Percentiles rank a stretch among this genome's conserved stretches.
phyloP scores from a whole-genome alignment of 1,140 invertebrate species.

The Eupristina koningsbergeri region DNA sequence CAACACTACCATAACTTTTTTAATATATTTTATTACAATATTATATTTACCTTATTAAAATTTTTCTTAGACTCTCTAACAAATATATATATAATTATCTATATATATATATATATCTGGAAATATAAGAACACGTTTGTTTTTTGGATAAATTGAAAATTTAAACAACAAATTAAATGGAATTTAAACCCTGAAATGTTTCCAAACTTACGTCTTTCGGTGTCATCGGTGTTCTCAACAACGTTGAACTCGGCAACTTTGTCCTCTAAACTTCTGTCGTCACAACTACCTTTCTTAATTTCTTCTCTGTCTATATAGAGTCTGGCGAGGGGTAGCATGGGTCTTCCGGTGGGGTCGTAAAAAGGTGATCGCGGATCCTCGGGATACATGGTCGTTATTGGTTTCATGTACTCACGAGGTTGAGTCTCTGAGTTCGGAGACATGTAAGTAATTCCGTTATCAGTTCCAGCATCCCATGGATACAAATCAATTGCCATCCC shows the following conservation, averaged over 20 bases:
- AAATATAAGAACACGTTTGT: too few species aligned
- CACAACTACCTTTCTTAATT: slow-evolving; percentile 82
- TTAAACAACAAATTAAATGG: too few species aligned
- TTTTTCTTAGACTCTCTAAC: too few species aligned
- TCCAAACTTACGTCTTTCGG: slow-evolving; percentile 81
- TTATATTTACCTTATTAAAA: too few species aligned
- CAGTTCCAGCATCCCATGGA: slow-evolving; percentile 96
- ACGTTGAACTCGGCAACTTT: slow-evolving; percentile 75
- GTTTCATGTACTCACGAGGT: slow-evolving; percentile 90
- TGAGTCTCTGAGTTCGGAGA: slow-evolving; percentile 88
- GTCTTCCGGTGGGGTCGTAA: slow-evolving; percentile 82
- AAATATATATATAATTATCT: too few species aligned
- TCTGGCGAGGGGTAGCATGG: slow-evolving; percentile 88
- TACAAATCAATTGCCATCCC: slow-evolving; percentile 87
- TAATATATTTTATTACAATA: too few species aligned
- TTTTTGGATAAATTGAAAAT: too few species aligned
- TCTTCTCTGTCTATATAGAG: slow-evolving; percentile 82
- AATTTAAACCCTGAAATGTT: too few species aligned
- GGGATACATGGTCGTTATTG: slow-evolving; percentile 82
- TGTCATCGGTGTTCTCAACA: slow-evolving; percentile 83
- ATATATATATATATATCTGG: too few species aligned
- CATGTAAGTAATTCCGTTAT: slow-evolving; percentile 94
- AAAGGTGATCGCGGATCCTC: slow-evolving; percentile 93
- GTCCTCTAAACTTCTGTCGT: slow-evolving; percentile 77
- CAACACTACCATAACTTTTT: too few species aligned